Conservation (phyloP, 2,113 vertebrate species). For the Caranx melampygus region DNA sequence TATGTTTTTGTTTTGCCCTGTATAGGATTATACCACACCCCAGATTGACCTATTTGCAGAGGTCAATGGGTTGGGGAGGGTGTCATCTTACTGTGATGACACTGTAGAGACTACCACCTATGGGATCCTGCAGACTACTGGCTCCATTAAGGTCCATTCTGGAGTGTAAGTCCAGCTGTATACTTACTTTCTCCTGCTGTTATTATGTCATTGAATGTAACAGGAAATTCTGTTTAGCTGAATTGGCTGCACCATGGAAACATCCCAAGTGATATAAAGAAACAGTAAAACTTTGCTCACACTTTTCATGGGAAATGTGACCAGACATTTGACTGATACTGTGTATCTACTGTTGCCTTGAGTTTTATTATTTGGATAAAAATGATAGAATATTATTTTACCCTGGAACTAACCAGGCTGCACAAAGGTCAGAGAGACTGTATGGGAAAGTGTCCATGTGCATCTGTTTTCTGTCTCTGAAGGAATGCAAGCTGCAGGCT, state of each 20-base stretch:
- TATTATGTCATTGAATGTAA: not conserved
- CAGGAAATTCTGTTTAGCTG: not conserved
- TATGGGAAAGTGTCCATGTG: not conserved
- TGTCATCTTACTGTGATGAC: constrained; percentile 89
- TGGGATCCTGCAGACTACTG: constrained; percentile 88
- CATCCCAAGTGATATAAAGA: not conserved
- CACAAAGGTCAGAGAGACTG: not conserved
- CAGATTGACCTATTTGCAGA: constrained; percentile 93
- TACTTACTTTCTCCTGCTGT: too few relatives aligned
- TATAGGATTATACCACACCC: constrained; percentile 91
- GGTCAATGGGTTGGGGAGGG: constrained; percentile 88
- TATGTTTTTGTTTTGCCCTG: constrained; percentile 4
- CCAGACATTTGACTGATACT: not conserved
- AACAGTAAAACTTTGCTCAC: too few relatives aligned
- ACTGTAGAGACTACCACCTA: constrained; percentile 88
- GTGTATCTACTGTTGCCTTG: not conserved
- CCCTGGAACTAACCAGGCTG: not conserved
- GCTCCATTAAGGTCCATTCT: constrained; percentile 93
- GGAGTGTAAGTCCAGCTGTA: constrained; percentile 89
- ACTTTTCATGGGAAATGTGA: too few relatives aligned
- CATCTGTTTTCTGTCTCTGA: constrained; percentile 27
- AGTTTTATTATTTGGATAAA: not conserved
- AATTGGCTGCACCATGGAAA: not conserved
- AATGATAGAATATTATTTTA: not conserved
- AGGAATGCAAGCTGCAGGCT: constrained; percentile 50